Percentiles rank a stretch among this genome's conserved stretches.
Conservation (phyloP, 2,797 vertebrate species). For the Percopsis omiscomaycus region DNA sequence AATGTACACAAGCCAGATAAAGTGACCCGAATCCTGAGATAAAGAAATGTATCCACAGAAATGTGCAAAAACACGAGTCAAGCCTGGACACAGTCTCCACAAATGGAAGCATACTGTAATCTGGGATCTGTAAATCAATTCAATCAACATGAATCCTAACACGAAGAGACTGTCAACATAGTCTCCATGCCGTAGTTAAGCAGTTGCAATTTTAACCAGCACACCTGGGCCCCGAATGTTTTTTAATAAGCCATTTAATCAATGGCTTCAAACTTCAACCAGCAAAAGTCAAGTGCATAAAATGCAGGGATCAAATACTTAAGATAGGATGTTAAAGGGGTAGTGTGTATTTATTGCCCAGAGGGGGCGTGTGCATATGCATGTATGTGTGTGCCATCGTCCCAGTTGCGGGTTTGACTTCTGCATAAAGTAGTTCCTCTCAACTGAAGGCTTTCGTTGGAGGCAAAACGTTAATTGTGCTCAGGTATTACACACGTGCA, state of each 20-base stretch:
- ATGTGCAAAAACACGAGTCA: background rate
- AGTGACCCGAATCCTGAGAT: slow-evolving; percentile 11
- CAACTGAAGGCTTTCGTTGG: no score
- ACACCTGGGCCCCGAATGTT: background rate
- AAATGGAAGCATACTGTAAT: no score
- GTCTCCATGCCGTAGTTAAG: no score
- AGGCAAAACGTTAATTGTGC: no score
- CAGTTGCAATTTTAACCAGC: background rate
- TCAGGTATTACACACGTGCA: no score
- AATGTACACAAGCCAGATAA: background rate
- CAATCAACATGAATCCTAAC: no score
- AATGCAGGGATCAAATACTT: slow-evolving; percentile 15
- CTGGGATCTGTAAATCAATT: no score
- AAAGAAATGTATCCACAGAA: background rate
- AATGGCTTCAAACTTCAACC: slow-evolving; percentile 7
- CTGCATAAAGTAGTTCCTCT: no score
- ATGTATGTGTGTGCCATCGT: no score
- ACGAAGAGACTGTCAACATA: no score
- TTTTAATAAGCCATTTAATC: background rate
- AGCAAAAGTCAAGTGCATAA: slow-evolving; percentile 54
- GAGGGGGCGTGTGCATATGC: background rate
- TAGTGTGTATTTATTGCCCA: background rate
- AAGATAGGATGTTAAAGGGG: slow-evolving; percentile 7
- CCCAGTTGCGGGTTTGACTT: no score
- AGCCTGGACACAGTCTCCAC: background rate